Conservation (phyloP, 2,888 invertebrate species). For the Netelia melanura region DNA sequence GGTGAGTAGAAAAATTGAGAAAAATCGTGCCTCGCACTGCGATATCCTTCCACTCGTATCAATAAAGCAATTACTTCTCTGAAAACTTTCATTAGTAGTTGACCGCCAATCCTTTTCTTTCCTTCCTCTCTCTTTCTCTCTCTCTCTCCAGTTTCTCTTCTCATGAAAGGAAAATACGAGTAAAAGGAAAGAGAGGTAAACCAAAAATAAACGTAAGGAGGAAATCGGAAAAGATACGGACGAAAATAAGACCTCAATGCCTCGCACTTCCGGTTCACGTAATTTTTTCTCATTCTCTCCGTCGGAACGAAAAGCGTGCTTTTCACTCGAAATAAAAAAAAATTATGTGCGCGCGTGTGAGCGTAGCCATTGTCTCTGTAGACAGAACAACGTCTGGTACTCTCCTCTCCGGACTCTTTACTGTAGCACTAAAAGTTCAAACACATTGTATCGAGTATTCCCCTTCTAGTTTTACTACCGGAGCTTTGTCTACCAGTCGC, state of each 20-base stretch:
- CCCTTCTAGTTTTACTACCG: conserved; percentile 47
- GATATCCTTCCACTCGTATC: conserved; percentile 76
- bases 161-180: conserved; percentile 15
- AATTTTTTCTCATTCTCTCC: conserved; percentile 73
- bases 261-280: conserved; percentile 79
- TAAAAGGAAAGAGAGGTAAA: conserved; percentile 19
- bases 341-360: conserved; percentile 4
- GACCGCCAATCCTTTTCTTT: conserved; percentile 65
- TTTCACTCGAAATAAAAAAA: conserved; percentile 45
- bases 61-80: conserved; percentile 82
- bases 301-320: conserved; percentile 50
- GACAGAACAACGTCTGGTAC: conserved; percentile 25
- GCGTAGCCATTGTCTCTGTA: not conserved
- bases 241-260: conserved; percentile 68
- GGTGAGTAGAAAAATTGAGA: conserved; percentile 78
- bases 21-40: conserved; percentile 77
- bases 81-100: conserved; percentile 81
- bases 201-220: conserved; percentile 24
- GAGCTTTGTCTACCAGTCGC: conserved; percentile 13
- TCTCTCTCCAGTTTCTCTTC: conserved; percentile 45
- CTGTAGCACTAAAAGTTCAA: conserved; percentile 30
- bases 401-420: not conserved
- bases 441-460: conserved; percentile 10
- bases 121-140: conserved; percentile 65
- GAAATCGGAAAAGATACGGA: conserved; percentile 2